phyloP scores from a whole-genome alignment of 2,113 vertebrate species.

The Myiagra hebetior region DNA sequence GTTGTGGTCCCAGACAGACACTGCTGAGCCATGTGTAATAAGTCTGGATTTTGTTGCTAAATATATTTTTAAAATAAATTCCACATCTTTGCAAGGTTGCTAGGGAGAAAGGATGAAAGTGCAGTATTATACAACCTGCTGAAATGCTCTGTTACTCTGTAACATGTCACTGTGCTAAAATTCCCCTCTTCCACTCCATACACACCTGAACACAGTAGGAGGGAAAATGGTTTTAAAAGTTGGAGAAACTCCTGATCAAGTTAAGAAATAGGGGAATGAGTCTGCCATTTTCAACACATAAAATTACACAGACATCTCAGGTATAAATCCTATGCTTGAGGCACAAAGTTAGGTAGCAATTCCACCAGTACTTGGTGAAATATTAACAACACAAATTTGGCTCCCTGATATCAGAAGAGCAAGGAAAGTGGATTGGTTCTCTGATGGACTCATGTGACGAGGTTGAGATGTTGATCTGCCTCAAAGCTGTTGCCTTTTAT shows the following conservation, averaged over 20 bases:
- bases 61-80: not conserved
- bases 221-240: not conserved
- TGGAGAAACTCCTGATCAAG: not conserved
- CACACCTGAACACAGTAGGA: not conserved
- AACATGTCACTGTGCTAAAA: not conserved
- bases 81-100: not conserved
- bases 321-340: not conserved
- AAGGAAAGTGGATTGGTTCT: not conserved
- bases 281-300: not conserved
- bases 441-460: not conserved
- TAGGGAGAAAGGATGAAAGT: not conserved
- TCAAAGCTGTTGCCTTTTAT: too few relatives aligned
- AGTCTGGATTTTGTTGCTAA: slow-evolving; percentile 1
- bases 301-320: not conserved
- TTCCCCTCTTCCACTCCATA: not conserved
- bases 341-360: not conserved
- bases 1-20: not conserved
- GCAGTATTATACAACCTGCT: not conserved
- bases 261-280: not conserved
- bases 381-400: not conserved
- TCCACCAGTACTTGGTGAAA: not conserved
- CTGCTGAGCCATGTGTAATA: not conserved
- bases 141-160: not conserved
- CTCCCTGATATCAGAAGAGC: not conserved
- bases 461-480: not conserved